These are phyloP conservation scores for Orchesella cincta DNA, from an alignment of 1,140 invertebrate species.

Conservation along the genomic window DNA sequence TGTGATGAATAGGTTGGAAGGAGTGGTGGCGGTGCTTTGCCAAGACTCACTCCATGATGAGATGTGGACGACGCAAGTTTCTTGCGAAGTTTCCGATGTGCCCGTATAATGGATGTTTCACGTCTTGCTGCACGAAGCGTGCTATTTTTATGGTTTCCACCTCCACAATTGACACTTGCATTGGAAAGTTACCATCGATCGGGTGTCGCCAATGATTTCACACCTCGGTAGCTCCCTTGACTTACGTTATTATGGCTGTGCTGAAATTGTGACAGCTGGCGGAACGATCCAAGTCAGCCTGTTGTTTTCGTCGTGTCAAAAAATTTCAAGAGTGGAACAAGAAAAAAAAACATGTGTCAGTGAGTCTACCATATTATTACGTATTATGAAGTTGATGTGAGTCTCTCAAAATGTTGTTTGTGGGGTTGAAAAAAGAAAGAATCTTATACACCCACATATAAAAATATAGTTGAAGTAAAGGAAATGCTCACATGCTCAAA, in stretches of 20 bases:
- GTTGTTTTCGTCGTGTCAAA: not conserved
- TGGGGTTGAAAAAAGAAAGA: too few relatives aligned
- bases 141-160: slow-evolving; percentile 6
- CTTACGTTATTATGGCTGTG: slow-evolving; percentile 30
- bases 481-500: too few relatives aligned
- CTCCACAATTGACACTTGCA: slow-evolving; percentile 14
- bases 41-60: slow-evolving; percentile 16
- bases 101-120: slow-evolving; percentile 51
- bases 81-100: slow-evolving; percentile 47
- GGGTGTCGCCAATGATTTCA: slow-evolving; percentile 24
- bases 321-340: too few relatives aligned
- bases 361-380: too few relatives aligned
- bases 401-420: too few relatives aligned
- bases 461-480: too few relatives aligned
- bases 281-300: slow-evolving; percentile 50
- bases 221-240: slow-evolving; percentile 33
- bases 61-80: slow-evolving; percentile 37
- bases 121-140: slow-evolving; percentile 41
- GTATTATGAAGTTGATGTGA: too few relatives aligned
- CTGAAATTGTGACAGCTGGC: slow-evolving; percentile 45
- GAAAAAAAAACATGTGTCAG: too few relatives aligned
- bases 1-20: slow-evolving; percentile 53
- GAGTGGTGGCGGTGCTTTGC: slow-evolving; percentile 50
- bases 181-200: not conserved
- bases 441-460: too few relatives aligned